These are phyloP conservation scores for Eledone cirrhosa DNA, from an alignment of 2,888 invertebrate genomes.

Conservation along the genomic window DNA sequence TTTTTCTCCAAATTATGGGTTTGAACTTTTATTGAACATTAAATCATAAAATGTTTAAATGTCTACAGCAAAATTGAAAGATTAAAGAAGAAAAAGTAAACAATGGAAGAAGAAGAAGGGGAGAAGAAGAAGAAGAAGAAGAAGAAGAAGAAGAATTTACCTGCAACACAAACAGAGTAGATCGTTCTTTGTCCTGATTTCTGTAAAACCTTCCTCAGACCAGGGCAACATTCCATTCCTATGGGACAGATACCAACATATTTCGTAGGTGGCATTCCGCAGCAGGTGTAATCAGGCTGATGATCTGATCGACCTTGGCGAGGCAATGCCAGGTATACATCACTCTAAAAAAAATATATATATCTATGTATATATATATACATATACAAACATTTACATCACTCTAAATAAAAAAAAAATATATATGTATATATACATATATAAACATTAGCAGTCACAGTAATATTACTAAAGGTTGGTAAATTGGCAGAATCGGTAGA, in stretches of 20 bases:
- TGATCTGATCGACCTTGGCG: conserved; percentile 19
- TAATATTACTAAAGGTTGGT: too few species aligned
- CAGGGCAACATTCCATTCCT: conserved; percentile 22
- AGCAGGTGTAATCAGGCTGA: background rate
- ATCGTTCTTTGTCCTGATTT: conserved; percentile 19
- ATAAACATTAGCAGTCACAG: too few species aligned
- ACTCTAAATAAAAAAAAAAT: background rate
- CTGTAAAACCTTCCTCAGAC: conserved; percentile 21
- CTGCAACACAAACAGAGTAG: conserved; percentile 10
- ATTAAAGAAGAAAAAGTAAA: too few species aligned
- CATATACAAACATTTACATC: background rate
- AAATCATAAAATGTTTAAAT: too few species aligned
- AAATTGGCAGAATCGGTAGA: too few species aligned
- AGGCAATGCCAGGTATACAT: conserved; percentile 9
- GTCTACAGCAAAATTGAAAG: too few species aligned
- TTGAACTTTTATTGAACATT: too few species aligned
- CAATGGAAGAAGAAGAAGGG: too few species aligned
- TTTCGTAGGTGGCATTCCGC: conserved; percentile 17
- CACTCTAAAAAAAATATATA: background rate
- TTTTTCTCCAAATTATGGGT: too few species aligned
- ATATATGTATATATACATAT: background rate
- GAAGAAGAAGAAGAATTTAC: background rate
- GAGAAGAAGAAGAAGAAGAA: too few species aligned
- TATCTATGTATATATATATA: background rate
- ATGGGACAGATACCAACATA: conserved; percentile 1